Evolutionary conservation across 2,888 invertebrate species (phyloP), one percentile per base, ranked within the genome.

Genomic region (Torymus texanus): DNA sequence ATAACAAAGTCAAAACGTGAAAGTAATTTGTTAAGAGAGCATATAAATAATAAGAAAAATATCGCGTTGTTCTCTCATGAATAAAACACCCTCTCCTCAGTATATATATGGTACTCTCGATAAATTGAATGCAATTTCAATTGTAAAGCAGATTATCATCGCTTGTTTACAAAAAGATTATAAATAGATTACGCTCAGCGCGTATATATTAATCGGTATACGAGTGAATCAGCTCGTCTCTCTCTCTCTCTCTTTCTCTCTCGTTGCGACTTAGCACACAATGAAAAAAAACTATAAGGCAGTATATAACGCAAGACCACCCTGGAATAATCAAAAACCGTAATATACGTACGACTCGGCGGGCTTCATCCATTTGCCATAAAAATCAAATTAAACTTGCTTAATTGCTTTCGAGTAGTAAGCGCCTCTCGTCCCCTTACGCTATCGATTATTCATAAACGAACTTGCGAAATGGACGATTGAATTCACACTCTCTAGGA

Each of bases 331-430:
- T 16, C 10, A 18, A 18, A 59, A 59, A 59, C 18, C 11, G 21
- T 61, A 61, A 24, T 18, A 18, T 5, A 5, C 29, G 29, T 8
- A 8, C 41, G 41, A 5, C 21, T 21, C 2, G 21, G 21, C 21
- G 21, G 8, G 41, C 41, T 41, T 8, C 1, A 41, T 41, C 41
- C 41, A n/a, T 18, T 24, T 24, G 8, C 24, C 21, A 62, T 62
- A 18, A 62, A 51, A 53, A 13, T 13, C 12, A 13, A 12, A 55
- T 55, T 55, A 67, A 67, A 24, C 41, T 50, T 58, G n/a, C 70
- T 56, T 72, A 72, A 72, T 63, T 29, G 63, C 58, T 63, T 3
- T 21, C 21, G 21, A 2, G 21, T 21, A 72, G 24, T 62, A 72
- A 72, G 21, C 62, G 29, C 12, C 16, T 2, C 2, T 0, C 0